phyloP scores from a whole-genome alignment of 2,888 invertebrate species.

The Selenia dentaria region DNA sequence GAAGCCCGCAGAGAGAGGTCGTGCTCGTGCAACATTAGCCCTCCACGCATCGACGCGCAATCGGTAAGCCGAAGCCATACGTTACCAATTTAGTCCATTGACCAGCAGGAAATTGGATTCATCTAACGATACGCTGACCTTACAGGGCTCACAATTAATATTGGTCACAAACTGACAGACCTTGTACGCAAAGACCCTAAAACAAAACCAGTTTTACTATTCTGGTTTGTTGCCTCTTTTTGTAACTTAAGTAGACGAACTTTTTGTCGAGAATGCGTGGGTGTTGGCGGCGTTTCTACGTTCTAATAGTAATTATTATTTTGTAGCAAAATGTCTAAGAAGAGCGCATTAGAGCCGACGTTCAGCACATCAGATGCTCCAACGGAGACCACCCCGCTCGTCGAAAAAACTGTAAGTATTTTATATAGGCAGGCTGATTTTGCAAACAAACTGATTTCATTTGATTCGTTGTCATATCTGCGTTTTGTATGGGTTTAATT shows the following conservation, averaged over 20 bases:
- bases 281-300: neutral
- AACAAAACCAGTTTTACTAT: conserved; percentile 20
- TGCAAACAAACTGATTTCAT: too few relatives aligned
- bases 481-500: too few relatives aligned
- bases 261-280: conserved; percentile 4
- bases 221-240: conserved; percentile 16
- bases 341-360: conserved; percentile 37
- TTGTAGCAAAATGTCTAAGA: conserved; percentile 57
- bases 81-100: conserved; percentile 40
- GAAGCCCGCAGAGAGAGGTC: conserved; percentile 20
- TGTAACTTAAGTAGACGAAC: conserved; percentile 2
- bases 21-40: conserved; percentile 12
- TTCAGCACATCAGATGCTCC: conserved; percentile 36
- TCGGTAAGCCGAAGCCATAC: conserved; percentile 49
- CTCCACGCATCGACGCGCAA: neutral
- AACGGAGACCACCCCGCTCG: conserved; percentile 65
- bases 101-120: conserved; percentile 44
- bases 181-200: conserved; percentile 11
- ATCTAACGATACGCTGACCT: conserved; percentile 36
- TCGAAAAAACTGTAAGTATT: conserved; percentile 56
- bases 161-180: conserved; percentile 13
- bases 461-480: too few relatives aligned
- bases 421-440: too few relatives aligned
- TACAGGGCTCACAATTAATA: conserved; percentile 18
- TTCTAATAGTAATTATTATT: conserved; percentile 16